Evolutionary conservation across 2,888 invertebrate species (phyloP), one percentile per base, ranked within the genome.

Genomic region (Epinotia nisella): DNA sequence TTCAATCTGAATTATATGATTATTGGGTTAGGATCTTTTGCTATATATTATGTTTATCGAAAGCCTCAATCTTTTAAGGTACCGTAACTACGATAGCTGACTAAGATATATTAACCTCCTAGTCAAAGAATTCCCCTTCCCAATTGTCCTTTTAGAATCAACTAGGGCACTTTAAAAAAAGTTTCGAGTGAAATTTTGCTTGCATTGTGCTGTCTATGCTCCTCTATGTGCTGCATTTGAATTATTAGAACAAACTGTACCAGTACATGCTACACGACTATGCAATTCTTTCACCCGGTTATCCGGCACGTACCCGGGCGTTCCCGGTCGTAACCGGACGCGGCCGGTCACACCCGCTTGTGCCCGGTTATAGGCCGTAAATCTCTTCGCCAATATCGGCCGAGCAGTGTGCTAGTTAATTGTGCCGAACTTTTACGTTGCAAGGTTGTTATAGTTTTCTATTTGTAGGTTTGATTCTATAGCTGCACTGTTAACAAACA

Each of bases 371-470:
- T 81, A 79, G 82, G 65, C 86, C 86, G 87, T 90, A 88, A 90
- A 91, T 90, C 89, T 89, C 82, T 84, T 86, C 82, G 81, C 86
- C 88, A 90, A 90, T 91, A 91, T 83, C 85, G 85, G 81, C 75
- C 79, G 78, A 79, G 80, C 41, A 39, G 56, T 21, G 60, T 9
- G 60, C 51, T 41, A 41, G 71, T 69, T 66, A 61, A 71, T 71
- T 71, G 71, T 24, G 58, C 51, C 29, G 39, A 55, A 60, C 45
- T 66, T 65, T 71, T 66, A 71, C 65, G 41, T 66, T 24, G 58
- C 4, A 9, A 9, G 53, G 2, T 19, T 19, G 19, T 19, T 19
- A 24, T 39, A 35, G 24, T 29, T 58, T 58, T 45, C 13, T 45
- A 2, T 45, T 39, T 45, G 21, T 19, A 19, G 17, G 10, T 53